Conservation (phyloP, 2,888 invertebrate species). For the Bugulina stolonifera region DNA sequence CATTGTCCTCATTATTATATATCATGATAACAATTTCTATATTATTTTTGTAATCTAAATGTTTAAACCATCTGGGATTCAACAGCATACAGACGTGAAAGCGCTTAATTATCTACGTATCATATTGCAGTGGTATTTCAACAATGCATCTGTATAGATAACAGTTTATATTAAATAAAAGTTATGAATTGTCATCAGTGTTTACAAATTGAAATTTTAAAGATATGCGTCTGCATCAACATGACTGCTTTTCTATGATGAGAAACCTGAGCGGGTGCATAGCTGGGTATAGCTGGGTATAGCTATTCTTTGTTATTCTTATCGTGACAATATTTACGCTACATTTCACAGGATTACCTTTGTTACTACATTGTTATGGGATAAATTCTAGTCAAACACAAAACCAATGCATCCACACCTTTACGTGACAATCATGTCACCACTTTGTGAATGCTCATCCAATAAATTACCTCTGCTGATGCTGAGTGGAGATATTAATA, state of each 20-base stretch:
- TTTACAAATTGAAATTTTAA: slow-evolving; percentile 15
- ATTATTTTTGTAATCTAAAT: not conserved
- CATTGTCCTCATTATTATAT: too few species aligned
- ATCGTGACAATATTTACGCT: not conserved
- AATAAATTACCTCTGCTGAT: too few species aligned
- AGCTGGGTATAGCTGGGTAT: not conserved
- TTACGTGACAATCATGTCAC: too few species aligned
- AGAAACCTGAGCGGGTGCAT: too few species aligned
- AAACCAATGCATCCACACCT: too few species aligned
- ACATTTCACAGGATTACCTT: not conserved
- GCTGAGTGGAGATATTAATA: too few species aligned
- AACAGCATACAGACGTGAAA: not conserved
- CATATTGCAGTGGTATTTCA: not conserved
- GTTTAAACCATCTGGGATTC: not conserved
- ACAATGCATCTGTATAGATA: not conserved
- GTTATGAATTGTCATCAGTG: slow-evolving; percentile 24
- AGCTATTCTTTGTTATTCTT: not conserved
- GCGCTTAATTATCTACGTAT: not conserved
- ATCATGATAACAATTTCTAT: too few species aligned
- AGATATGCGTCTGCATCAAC: slow-evolving; percentile 13
- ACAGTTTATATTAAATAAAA: slow-evolving; percentile 23
- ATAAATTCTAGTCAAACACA: not conserved
- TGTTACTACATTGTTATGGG: not conserved
- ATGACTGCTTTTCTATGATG: not conserved
- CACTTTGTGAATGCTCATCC: too few species aligned